phyloP scores from a whole-genome alignment of 2,797 vertebrate genomes.

The Spondyliosoma cantharus region DNA sequence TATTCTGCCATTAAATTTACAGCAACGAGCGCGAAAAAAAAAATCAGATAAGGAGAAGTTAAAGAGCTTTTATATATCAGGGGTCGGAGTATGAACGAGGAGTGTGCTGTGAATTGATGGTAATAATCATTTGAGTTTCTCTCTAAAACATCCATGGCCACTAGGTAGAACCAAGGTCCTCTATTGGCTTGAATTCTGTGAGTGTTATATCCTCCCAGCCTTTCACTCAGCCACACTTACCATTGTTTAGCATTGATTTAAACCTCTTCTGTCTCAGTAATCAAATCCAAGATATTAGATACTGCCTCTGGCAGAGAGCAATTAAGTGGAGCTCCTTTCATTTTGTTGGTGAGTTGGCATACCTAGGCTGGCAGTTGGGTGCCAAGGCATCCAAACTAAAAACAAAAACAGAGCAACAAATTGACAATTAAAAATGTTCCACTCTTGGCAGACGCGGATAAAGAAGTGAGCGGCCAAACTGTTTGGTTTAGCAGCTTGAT shows the following conservation, averaged over 20 bases:
- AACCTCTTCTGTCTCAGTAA: slow-evolving; percentile 47
- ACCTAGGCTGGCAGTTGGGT: slow-evolving; percentile 43
- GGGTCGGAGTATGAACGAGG: not conserved
- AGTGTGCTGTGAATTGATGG: slow-evolving; percentile 22
- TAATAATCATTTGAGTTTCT: slow-evolving; percentile 16
- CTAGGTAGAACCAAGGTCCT: slow-evolving; percentile 10
- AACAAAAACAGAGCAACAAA: slow-evolving; percentile 55
- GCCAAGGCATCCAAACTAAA: slow-evolving; percentile 31
- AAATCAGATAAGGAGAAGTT: slow-evolving; percentile 27
- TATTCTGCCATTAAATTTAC: slow-evolving; percentile 59
- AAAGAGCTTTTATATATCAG: slow-evolving; percentile 32
- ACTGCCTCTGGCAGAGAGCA: slow-evolving; percentile 44
- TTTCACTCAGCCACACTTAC: slow-evolving; percentile 19
- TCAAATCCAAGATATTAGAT: slow-evolving; percentile 65
- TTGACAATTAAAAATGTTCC: slow-evolving; percentile 72
- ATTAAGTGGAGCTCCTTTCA: slow-evolving; percentile 62
- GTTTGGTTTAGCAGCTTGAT: slow-evolving; percentile 64
- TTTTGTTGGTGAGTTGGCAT: slow-evolving; percentile 51
- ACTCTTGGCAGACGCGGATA: slow-evolving; percentile 54
- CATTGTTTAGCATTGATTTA: slow-evolving; percentile 55
- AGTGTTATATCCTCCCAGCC: slow-evolving; percentile 23
- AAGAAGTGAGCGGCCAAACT: slow-evolving; percentile 55
- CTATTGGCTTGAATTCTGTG: slow-evolving; percentile 4
- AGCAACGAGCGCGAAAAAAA: slow-evolving; percentile 16
- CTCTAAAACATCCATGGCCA: slow-evolving; percentile 35